Percentiles rank a stretch among this genome's conserved stretches.
Evolutionary conservation across 2,888 invertebrate genomes (phyloP).

Genomic region (Melanargia galathea): DNA sequence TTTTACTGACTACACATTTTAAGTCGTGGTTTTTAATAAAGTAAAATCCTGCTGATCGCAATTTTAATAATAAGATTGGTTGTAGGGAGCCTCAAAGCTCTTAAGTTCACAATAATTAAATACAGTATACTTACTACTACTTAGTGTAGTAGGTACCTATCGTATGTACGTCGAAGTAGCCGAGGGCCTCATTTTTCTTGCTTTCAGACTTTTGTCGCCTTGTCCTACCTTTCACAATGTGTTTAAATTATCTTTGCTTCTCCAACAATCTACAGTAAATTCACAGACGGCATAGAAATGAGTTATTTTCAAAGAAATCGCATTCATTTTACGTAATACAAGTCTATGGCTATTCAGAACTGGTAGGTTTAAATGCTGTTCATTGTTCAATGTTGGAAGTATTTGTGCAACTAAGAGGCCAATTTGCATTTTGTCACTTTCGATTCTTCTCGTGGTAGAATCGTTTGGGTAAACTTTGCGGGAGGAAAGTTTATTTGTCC

Average conservation of each 20-base stretch:
- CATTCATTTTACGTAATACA: constrained; percentile 4
- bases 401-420: not conserved
- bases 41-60: too few species aligned
- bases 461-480: not conserved
- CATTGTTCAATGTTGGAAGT: not conserved
- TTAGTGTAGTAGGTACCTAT: too few species aligned
- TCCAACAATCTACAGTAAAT: not conserved
- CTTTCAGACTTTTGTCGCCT: not conserved
- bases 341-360: not conserved
- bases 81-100: too few species aligned
- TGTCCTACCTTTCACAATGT: not conserved
- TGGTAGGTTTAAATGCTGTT: not conserved
- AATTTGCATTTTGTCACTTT: constrained; percentile 14
- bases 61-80: too few species aligned
- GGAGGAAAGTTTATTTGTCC: not conserved
- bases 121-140: too few species aligned
- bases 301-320: constrained; percentile 4
- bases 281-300: constrained; percentile 7
- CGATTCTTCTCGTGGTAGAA: not conserved
- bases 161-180: not conserved
- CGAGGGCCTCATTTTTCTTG: not conserved
- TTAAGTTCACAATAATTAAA: too few species aligned
- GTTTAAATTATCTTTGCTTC: not conserved
- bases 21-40: too few species aligned
- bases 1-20: too few species aligned